Base-by-base conservation (phyloP, 1,140 invertebrate species). In the Alviniconcha marisindica region DNA sequence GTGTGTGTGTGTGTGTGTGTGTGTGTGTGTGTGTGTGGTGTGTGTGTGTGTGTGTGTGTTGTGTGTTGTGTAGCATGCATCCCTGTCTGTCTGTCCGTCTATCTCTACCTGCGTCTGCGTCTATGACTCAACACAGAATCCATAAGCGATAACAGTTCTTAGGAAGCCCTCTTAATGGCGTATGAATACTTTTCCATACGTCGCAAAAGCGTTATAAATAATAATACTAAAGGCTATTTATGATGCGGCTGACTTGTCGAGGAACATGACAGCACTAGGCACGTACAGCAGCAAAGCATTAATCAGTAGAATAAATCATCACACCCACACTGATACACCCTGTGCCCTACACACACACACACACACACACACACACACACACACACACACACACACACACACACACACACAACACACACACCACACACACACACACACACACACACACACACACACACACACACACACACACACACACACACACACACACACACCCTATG, bases 401-500 rank as follows among this genome's bases (percentile, higher is more conserved):
- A 63, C 31, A 80, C 28, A 60, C 36, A 63, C 12, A 36, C 48
- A 63, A n/a, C n/a, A n/a, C n/a, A n/a, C n/a, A n/a, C n/a, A n/a
- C n/a, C n/a, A n/a, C n/a, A n/a, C n/a, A n/a, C n/a, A n/a, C n/a
- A n/a, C n/a, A n/a, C n/a, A n/a, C n/a, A n/a, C n/a, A 12, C 33
- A 80, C 56, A 80, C 33, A 56, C 78, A 36, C 28, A 80, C 21
- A 56, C n/a, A 63, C 5, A 80, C n/a, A 80, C 51, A 63, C n/a
- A 31, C 56, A 60, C 36, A 56, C 33, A 63, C 36, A 56, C 33
- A 54, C 33, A 63, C 51, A 77, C 51, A 10, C 54, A 66, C 51
- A 80, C 15, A 79, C 42, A 79, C 77, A 79, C 42, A 56, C 42
- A n/a, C n/a, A n/a, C n/a, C n/a, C n/a, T n/a, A n/a, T n/a, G n/a